Conservation (phyloP, 1,140 invertebrate genomes). For the Dufourea novaeangliae region DNA sequence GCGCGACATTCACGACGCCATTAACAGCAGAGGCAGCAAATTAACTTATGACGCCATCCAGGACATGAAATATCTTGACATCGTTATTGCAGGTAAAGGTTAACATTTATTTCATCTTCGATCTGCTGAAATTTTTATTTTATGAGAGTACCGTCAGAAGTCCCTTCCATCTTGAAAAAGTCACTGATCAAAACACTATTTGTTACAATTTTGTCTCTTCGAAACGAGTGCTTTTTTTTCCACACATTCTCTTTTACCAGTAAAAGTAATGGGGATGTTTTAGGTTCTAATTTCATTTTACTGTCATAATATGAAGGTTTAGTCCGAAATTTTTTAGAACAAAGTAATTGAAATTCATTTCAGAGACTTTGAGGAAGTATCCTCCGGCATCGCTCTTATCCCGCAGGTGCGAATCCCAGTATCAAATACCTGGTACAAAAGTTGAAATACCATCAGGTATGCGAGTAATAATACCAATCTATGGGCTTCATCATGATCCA, state of each 20-base stretch:
- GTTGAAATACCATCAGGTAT: conserved; percentile 78
- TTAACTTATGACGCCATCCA: conserved; percentile 85
- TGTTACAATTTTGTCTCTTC: neutral
- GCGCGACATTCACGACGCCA: conserved; percentile 84
- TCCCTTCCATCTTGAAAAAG: neutral
- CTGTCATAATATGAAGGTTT: too few relatives aligned
- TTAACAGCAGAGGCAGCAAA: conserved; percentile 77
- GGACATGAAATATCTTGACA: conserved; percentile 84
- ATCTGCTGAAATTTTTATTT: neutral
- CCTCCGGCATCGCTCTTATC: conserved; percentile 80
- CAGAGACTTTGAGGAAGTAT: conserved; percentile 82
- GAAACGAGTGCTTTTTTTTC: too few relatives aligned
- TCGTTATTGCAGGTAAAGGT: conserved; percentile 82
- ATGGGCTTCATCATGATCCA: conserved; percentile 86
- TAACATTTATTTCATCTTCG: neutral
- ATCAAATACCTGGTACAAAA: conserved; percentile 74
- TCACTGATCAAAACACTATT: neutral
- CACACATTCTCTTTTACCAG: too few relatives aligned
- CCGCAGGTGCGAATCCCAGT: conserved; percentile 78
- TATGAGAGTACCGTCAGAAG: neutral
- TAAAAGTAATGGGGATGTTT: too few relatives aligned
- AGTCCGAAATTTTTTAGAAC: too few relatives aligned
- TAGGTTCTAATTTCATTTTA: neutral
- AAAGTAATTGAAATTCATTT: neutral
- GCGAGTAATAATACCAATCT: conserved; percentile 83